Base-by-base conservation (phyloP, 2,797 vertebrate species). In the Squalus acanthias region DNA sequence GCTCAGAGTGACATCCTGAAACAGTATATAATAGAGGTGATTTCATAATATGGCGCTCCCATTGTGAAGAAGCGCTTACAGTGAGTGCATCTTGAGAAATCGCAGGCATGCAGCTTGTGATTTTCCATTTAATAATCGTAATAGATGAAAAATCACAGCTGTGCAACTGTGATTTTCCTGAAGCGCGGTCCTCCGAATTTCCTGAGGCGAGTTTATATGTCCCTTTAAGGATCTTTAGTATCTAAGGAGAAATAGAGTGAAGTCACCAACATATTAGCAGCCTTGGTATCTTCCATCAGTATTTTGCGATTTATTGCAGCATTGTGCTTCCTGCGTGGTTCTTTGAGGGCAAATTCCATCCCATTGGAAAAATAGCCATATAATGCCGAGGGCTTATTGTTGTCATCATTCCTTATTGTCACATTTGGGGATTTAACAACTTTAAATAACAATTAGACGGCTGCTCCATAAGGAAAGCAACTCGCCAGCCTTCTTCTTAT, bases 1-100 rank as follows among this genome's bases (percentile, higher is more conserved):
- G 63, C 70, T 60, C 24, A 95, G 46, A 33, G 13, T 95, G 50
- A 76, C 94, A 95, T 95, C 50, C 29, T 57, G 46, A 95, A 95
- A 76, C 70, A 95, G 69, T 53, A 57, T 7, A 74, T 72, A 70
- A 46, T 74, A 20, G 94, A 12, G 29, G 26, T 24, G 65, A 69
- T 69, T 93, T 69, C 65, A 69, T 93, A 63, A 93, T 67, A 93
- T 20, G 91, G 33, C 24, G 39, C 65, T 93, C n/a, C n/a, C 3
- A 20, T 9, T 69, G n/a, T 93, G 91, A 67, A 93, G 63, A 69
- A 22, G 63, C 46, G 91, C 17, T 69, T 69, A 69, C 91, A 24
- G 17, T 93, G 46, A 93, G n/a, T 46, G 17, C 65, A 93, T 93
- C 91, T 46, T 93, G n/a, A 46, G n/a, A 67, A 46, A 50, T 69